Evolutionary conservation across 2,888 invertebrate genomes (phyloP).

Genomic region (Caenorhabditis virilis): DNA sequence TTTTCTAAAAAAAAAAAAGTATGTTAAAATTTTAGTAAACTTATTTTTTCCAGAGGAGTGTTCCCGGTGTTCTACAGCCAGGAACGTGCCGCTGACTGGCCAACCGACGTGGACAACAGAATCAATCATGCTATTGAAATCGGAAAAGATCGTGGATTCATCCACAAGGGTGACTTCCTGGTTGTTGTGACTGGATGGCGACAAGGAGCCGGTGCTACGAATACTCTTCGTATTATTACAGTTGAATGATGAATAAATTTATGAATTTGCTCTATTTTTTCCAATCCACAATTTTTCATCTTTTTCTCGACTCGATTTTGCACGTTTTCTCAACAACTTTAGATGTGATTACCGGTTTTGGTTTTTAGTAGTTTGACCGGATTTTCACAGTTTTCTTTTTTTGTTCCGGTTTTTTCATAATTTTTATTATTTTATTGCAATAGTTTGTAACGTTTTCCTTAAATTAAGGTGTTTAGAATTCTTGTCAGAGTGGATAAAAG

Average conservation of each 20-base stretch:
- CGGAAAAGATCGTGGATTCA: constrained; percentile 80
- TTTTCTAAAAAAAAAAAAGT: too few relatives aligned
- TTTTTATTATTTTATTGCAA: neutral
- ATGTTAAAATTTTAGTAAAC: too few relatives aligned
- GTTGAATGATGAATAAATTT: too few relatives aligned
- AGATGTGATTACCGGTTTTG: too few relatives aligned
- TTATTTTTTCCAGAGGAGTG: constrained; percentile 79
- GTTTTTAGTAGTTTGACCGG: too few relatives aligned
- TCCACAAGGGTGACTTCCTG: constrained; percentile 84
- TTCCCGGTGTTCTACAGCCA: constrained; percentile 82
- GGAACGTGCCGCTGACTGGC: constrained; percentile 76
- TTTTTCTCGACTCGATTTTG: neutral
- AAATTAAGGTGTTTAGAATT: constrained; percentile 17
- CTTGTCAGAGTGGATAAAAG: constrained; percentile 48
- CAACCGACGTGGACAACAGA: constrained; percentile 82
- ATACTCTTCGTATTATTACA: constrained; percentile 71
- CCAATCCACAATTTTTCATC: constrained; percentile 1
- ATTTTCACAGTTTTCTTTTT: constrained; percentile 4
- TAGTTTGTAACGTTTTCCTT: constrained; percentile 5
- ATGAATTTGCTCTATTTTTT: constrained; percentile 4
- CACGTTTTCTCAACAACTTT: neutral
- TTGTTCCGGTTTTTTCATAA: neutral
- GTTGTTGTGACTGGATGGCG: constrained; percentile 94
- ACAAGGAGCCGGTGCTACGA: constrained; percentile 70
- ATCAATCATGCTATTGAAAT: constrained; percentile 70